Conservation (phyloP, 37 sponge, comb jelly and placozoan species). For the Bolinopsis microptera region DNA sequence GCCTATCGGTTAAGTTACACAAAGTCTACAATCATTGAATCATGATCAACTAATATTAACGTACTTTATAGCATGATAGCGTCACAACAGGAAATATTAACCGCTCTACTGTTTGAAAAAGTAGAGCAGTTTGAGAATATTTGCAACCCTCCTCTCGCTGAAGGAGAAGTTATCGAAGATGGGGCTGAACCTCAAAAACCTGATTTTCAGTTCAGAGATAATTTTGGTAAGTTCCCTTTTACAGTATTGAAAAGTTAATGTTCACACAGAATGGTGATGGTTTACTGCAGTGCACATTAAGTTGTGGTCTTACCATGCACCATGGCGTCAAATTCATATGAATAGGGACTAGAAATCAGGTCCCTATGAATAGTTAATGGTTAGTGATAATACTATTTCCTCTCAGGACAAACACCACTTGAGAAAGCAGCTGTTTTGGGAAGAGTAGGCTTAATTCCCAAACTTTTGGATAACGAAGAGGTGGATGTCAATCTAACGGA, state of each 20-base stretch:
- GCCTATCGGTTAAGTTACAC: no score
- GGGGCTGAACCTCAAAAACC: not conserved
- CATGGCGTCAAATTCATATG: no score
- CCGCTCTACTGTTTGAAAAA: constrained; percentile 16
- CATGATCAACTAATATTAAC: not conserved
- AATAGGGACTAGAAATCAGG: no score
- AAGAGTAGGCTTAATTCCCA: not conserved
- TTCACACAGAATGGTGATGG: no score
- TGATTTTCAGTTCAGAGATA: constrained; percentile 4
- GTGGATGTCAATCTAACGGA: constrained; percentile 49
- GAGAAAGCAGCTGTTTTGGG: constrained; percentile 37
- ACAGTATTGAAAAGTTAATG: no score
- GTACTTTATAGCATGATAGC: constrained; percentile 34
- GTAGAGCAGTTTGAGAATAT: not conserved
- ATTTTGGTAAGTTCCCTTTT: not conserved
- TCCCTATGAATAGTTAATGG: no score
- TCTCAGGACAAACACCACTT: constrained; percentile 19
- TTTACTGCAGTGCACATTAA: no score
- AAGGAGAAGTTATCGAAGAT: not conserved
- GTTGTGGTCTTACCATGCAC: no score
- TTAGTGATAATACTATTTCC: no score
- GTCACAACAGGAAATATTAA: not conserved
- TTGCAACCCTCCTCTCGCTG: not conserved
- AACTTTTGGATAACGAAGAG: not conserved
- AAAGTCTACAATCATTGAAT: not conserved